Conservation (phyloP, 2,113 vertebrate species). For the Daboia siamensis region DNA sequence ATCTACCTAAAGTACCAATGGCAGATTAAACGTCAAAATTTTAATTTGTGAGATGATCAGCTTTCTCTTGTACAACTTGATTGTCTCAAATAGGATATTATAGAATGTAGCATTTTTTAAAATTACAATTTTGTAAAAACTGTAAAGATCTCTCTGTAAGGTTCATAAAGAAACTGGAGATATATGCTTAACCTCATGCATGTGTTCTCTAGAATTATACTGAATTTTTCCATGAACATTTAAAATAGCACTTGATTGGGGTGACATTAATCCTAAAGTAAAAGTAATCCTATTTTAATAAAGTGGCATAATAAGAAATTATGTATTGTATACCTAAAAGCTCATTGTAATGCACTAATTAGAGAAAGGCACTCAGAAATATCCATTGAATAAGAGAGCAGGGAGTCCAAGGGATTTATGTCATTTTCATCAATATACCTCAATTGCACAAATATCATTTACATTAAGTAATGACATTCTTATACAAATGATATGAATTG, state of each 20-base stretch:
- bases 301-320: background rate
- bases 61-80: background rate
- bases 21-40: background rate
- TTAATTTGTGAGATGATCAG: background rate
- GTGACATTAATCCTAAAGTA: background rate
- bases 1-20: background rate
- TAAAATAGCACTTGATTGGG: background rate
- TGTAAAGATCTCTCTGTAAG: background rate
- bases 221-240: background rate
- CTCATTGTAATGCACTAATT: background rate
- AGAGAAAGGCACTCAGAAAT: background rate
- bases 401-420: background rate
- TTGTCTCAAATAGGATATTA: background rate
- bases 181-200: background rate
- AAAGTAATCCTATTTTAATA: background rate
- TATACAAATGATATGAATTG: background rate
- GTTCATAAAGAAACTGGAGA: background rate
- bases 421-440: background rate
- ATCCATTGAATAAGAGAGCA: background rate
- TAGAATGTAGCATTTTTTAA: background rate
- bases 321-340: background rate
- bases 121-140: background rate
- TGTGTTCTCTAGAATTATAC: background rate
- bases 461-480: background rate
- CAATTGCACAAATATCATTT: background rate